Evolutionary conservation across 2,797 vertebrate genomes (phyloP).

Genomic region (Peromyscus eremicus): DNA sequence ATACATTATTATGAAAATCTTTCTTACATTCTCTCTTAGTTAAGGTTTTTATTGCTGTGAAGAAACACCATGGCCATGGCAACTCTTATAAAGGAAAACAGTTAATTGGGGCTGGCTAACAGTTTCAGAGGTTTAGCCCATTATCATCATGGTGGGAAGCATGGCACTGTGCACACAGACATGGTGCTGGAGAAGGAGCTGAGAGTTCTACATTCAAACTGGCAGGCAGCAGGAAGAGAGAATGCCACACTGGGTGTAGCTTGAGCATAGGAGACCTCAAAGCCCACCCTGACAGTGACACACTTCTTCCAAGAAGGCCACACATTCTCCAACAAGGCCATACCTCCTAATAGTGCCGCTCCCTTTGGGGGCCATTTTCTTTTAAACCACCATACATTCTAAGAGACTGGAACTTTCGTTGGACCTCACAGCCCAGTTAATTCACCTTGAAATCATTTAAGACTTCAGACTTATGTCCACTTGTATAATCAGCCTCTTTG

Average conservation of each 20-base stretch:
- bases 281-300: neutral
- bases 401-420: neutral
- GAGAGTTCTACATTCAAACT: neutral
- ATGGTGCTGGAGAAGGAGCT: neutral
- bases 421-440: neutral
- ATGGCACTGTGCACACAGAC: neutral
- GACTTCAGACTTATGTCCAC: neutral
- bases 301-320: neutral
- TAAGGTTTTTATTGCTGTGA: neutral
- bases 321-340: neutral
- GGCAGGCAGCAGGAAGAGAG: neutral
- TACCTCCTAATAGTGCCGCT: neutral
- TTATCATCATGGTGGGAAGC: neutral
- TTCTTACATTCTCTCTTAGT: neutral
- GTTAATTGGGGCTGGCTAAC: neutral
- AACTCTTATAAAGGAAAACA: neutral
- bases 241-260: neutral
- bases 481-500: neutral
- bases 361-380: neutral
- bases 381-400: neutral
- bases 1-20: neutral
- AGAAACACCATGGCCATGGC: neutral
- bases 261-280: neutral
- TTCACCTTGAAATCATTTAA: neutral
- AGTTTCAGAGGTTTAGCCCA: neutral